phyloP scores from a whole-genome alignment of 92 coral and sea anemone genomes.

The Nematostella vectensis region DNA sequence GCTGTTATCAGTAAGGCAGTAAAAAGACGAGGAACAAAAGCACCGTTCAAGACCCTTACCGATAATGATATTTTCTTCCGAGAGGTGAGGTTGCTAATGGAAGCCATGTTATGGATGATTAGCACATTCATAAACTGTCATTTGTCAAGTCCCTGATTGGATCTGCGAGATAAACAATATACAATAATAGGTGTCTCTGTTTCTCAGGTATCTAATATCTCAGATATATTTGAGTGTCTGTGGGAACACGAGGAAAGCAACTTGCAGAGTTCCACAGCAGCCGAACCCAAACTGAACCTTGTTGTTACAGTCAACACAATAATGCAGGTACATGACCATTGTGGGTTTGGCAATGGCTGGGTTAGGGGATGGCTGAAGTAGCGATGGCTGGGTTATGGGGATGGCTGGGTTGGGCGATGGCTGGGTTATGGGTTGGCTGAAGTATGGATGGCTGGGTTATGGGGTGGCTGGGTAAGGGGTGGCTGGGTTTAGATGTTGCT shows the following conservation, averaged over 20 bases:
- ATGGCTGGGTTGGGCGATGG: no score
- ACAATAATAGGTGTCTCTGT: no score
- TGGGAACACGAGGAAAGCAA: slow-evolving; percentile 68
- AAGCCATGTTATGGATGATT: not conserved
- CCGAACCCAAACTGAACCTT: slow-evolving; percentile 36
- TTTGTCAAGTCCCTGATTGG: not conserved
- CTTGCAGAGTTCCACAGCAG: slow-evolving; percentile 30
- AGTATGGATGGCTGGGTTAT: no score
- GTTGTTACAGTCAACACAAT: slow-evolving; percentile 65
- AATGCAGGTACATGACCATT: slow-evolving; percentile 73
- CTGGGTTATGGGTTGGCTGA: no score
- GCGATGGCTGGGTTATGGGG: no score
- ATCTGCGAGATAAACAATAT: slow-evolving; percentile 1
- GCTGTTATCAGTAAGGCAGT: slow-evolving; percentile 49
- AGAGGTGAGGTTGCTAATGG: no score
- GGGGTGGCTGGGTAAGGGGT: no score
- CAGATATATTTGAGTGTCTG: slow-evolving; percentile 68
- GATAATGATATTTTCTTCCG: slow-evolving; percentile 89
- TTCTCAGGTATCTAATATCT: slow-evolving; percentile 72
- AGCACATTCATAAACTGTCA: not conserved
- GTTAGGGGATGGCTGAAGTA: no score
- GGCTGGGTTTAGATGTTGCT: no score
- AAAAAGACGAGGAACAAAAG: slow-evolving; percentile 41
- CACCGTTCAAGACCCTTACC: slow-evolving; percentile 61
- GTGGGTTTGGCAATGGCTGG: no score